These are phyloP conservation scores for Oncorhynchus kisutch DNA, from an alignment of 2,113 vertebrate genomes.

Conservation along the genomic window DNA sequence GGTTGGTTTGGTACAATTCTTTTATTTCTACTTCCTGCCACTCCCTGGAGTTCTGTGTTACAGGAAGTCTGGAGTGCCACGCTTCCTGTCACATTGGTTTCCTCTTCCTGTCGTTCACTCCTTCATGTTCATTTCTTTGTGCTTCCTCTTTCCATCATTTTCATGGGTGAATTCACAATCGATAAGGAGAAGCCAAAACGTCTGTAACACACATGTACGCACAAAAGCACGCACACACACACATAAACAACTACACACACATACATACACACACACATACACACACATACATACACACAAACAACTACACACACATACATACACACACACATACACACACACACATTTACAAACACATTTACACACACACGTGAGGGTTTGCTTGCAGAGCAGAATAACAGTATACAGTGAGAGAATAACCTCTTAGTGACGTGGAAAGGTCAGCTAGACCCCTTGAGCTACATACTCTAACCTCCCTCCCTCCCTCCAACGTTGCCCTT, in stretches of 20 bases:
- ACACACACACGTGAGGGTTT: background rate
- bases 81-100: background rate
- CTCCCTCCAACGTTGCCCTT: background rate
- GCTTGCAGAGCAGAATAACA: background rate
- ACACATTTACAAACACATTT: too few species aligned
- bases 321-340: too few species aligned
- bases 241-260: background rate
- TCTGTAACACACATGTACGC: background rate
- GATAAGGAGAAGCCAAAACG: too few species aligned
- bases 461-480: background rate
- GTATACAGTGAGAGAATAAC: background rate
- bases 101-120: background rate
- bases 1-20: background rate
- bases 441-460: background rate
- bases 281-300: background rate
- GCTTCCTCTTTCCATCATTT: background rate
- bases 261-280: background rate
- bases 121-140: too few species aligned
- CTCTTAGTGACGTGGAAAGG: background rate
- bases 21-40: background rate
- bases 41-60: background rate
- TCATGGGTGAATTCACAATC: background rate
- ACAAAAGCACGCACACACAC: background rate
- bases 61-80: background rate
- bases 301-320: too few species aligned